phyloP scores from a whole-genome alignment of 2,113 vertebrate genomes.

The Ageneiosus marmoratus region DNA sequence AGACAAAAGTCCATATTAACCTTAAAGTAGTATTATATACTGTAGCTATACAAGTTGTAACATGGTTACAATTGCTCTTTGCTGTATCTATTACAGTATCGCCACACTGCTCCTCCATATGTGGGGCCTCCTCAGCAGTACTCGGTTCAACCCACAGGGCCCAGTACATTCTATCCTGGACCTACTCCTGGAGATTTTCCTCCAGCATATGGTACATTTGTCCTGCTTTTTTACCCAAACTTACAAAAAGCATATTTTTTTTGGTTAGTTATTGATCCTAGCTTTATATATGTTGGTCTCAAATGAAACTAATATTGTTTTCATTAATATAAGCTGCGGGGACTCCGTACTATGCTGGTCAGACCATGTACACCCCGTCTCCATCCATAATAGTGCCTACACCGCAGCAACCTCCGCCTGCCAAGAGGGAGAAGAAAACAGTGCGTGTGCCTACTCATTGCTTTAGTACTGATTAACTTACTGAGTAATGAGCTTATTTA shows the following conservation, averaged over 20 bases:
- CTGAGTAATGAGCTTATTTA: neutral
- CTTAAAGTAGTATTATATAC: neutral
- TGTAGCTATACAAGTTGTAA: neutral
- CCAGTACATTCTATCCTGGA: constrained; percentile 90
- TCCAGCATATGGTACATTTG: constrained; percentile 85
- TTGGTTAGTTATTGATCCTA: neutral
- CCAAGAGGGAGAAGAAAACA: constrained; percentile 97
- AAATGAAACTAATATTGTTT: constrained; percentile 47
- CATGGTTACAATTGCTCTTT: no score
- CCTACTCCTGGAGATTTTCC: constrained; percentile 94
- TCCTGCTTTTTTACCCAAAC: neutral
- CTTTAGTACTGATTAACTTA: neutral
- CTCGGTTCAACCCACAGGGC: constrained; percentile 89
- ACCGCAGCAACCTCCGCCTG: constrained; percentile 87
- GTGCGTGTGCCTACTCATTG: constrained; percentile 72
- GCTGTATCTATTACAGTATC: constrained; percentile 77
- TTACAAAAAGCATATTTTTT: neutral
- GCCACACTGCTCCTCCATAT: constrained; percentile 87
- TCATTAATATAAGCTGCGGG: constrained; percentile 69
- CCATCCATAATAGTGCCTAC: constrained; percentile 98
- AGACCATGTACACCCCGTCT: constrained; percentile 89
- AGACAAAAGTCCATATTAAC: neutral
- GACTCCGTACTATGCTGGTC: constrained; percentile 87
- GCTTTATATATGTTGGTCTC: neutral
- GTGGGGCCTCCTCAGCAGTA: constrained; percentile 95